phyloP scores from a whole-genome alignment of 2,888 invertebrate genomes.

The Yponomeuta malinellus region DNA sequence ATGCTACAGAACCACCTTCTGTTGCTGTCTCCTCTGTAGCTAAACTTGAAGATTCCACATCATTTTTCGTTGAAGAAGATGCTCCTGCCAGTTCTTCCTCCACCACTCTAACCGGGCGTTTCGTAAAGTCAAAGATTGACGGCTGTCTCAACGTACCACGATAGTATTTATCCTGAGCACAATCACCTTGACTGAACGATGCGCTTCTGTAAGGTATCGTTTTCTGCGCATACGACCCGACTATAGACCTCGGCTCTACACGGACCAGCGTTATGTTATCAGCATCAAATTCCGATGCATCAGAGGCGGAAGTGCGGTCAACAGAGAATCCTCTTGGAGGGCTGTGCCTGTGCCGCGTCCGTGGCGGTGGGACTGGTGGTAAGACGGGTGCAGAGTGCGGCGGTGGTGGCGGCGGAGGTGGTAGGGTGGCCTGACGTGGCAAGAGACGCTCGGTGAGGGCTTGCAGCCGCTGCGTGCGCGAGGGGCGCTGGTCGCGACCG shows the following conservation, averaged over 20 bases:
- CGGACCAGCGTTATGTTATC: conserved; percentile 71
- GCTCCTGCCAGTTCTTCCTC: conserved; percentile 32
- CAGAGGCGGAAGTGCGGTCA: conserved; percentile 55
- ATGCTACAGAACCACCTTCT: conserved; percentile 72
- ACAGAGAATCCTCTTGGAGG: conserved; percentile 64
- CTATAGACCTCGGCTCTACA: conserved; percentile 76
- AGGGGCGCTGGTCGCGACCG: conserved; percentile 69
- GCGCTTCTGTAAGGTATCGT: conserved; percentile 87
- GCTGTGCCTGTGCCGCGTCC: conserved; percentile 69
- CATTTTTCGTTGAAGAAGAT: conserved; percentile 40
- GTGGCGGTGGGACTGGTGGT: conserved; percentile 75
- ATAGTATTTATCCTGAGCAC: conserved; percentile 75
- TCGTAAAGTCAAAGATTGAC: conserved; percentile 63
- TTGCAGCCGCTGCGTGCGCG: conserved; percentile 82
- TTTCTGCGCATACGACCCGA: conserved; percentile 78
- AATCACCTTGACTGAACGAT: conserved; percentile 92
- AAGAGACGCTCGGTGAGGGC: conserved; percentile 88
- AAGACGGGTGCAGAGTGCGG: conserved; percentile 72
- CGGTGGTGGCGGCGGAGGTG: conserved; percentile 56
- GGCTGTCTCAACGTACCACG: conserved; percentile 50
- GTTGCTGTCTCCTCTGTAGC: conserved; percentile 55
- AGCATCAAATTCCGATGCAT: conserved; percentile 56
- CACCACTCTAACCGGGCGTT: conserved; percentile 38
- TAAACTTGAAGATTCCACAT: conserved; percentile 46
- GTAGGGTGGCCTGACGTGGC: conserved; percentile 60